These are phyloP conservation scores for Sorex fumeus DNA, from an alignment of 2,113 vertebrate genomes.

Conservation along the genomic window DNA sequence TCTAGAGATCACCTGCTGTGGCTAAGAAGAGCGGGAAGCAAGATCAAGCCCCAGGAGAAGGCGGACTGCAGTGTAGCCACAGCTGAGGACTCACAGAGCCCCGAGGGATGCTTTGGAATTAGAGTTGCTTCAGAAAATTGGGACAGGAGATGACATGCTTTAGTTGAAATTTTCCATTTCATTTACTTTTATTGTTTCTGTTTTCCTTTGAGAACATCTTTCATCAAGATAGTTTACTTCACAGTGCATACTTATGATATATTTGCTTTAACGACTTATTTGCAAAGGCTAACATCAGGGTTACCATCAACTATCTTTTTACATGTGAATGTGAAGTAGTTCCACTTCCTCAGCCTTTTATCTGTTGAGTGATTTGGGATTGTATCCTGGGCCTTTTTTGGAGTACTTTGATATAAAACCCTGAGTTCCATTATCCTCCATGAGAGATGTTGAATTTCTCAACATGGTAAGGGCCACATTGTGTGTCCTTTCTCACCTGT, in stretches of 20 bases:
- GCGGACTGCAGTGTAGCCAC: too few relatives aligned
- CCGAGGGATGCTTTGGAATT: too few relatives aligned
- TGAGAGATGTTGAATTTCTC: not conserved
- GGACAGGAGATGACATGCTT: not conserved
- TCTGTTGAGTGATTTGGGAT: not conserved
- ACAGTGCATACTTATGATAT: not conserved
- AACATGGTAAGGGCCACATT: not conserved
- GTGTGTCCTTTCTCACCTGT: too few relatives aligned
- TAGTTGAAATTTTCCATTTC: not conserved
- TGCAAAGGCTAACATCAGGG: too few relatives aligned
- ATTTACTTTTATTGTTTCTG: not conserved
- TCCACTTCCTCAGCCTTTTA: not conserved
- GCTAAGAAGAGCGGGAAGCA: not conserved
- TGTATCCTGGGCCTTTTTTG: not conserved
- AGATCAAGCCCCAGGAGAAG: too few relatives aligned
- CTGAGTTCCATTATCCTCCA: not conserved
- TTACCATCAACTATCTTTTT: not conserved
- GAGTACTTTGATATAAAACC: not conserved
- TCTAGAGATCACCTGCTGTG: not conserved
- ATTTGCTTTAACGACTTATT: not conserved
- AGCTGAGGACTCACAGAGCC: too few relatives aligned
- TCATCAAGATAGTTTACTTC: not conserved
- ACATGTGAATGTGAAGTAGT: not conserved
- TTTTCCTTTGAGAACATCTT: not conserved
- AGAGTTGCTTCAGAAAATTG: too few relatives aligned